Evolutionary conservation across 2,113 vertebrate species (phyloP).

Genomic region (Tetrax tetrax): DNA sequence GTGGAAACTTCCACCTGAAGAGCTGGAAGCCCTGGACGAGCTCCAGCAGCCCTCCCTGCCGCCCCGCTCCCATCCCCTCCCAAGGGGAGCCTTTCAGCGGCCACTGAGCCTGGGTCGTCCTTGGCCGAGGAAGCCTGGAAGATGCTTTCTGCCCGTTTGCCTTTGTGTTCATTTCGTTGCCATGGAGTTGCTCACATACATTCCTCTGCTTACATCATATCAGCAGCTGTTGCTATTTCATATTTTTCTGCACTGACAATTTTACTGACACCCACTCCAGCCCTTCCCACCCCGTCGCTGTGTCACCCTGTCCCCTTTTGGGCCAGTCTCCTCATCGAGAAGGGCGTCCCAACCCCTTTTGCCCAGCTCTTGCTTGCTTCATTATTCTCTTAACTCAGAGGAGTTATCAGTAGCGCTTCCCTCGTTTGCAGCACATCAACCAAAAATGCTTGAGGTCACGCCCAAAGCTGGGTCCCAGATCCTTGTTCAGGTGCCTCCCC

Average conservation of each 20-base stretch:
- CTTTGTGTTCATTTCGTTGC: neutral
- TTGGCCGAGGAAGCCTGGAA: neutral
- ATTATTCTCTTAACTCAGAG: neutral
- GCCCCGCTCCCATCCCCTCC: neutral
- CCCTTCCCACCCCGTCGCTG: neutral
- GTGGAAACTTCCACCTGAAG: neutral
- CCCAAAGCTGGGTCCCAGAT: neutral
- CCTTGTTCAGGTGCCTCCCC: neutral
- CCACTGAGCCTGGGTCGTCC: neutral
- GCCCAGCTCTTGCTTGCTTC: neutral
- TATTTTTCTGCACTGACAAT: neutral
- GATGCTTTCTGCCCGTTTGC: neutral
- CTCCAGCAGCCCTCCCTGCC: constrained; percentile 32
- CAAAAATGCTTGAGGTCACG: too few relatives aligned
- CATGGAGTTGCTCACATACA: neutral
- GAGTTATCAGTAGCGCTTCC: neutral
- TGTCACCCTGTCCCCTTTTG: neutral
- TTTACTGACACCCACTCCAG: neutral
- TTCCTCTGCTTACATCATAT: neutral
- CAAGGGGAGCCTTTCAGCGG: neutral
- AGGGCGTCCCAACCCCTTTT: neutral
- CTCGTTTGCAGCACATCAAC: neutral
- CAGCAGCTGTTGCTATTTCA: neutral
- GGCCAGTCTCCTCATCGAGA: neutral
- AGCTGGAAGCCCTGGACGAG: neutral